Percentiles rank a stretch among this genome's conserved stretches.
Evolutionary conservation across 2,797 vertebrate genomes (phyloP).

Genomic region (Valencia hispanica): DNA sequence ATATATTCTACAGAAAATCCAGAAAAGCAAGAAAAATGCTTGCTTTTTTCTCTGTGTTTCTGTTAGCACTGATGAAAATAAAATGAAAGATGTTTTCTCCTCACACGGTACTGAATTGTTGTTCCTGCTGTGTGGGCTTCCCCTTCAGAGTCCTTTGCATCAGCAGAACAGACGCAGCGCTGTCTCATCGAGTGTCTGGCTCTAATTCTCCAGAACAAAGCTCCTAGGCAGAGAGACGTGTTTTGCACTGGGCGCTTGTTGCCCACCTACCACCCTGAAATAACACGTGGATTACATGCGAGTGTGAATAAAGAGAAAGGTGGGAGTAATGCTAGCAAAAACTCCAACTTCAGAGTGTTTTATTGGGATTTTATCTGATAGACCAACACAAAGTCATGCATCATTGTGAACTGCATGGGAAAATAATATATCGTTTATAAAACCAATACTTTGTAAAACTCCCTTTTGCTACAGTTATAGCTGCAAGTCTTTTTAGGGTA

Average conservation of each 20-base stretch:
- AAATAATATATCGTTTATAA: neutral
- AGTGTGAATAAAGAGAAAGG: slow-evolving; percentile 33
- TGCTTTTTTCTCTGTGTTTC: slow-evolving; percentile 28
- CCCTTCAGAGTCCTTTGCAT: slow-evolving; percentile 58
- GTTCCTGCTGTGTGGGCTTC: slow-evolving; percentile 76
- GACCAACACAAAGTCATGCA: neutral
- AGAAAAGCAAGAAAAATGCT: slow-evolving; percentile 52
- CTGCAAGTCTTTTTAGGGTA: too few species aligned
- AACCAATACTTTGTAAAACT: too few species aligned
- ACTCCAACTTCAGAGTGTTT: neutral
- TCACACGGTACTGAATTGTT: slow-evolving; percentile 48
- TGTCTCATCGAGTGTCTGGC: slow-evolving; percentile 31
- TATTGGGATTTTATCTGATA: neutral
- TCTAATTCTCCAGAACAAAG: slow-evolving; percentile 37
- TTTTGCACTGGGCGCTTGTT: slow-evolving; percentile 71
- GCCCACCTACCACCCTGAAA: slow-evolving; percentile 35
- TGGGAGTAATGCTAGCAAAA: slow-evolving; percentile 25
- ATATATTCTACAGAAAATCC: slow-evolving; percentile 55
- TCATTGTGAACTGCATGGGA: neutral
- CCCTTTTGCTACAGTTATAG: too few species aligned
- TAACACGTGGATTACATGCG: slow-evolving; percentile 74
- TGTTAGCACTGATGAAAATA: slow-evolving; percentile 66
- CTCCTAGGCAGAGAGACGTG: slow-evolving; percentile 51
- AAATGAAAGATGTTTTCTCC: slow-evolving; percentile 65
- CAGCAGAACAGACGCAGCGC: slow-evolving; percentile 54